These are phyloP conservation scores for Tupiocoris notatus DNA, from an alignment of 2,888 invertebrate genomes.

Conservation along the genomic window DNA sequence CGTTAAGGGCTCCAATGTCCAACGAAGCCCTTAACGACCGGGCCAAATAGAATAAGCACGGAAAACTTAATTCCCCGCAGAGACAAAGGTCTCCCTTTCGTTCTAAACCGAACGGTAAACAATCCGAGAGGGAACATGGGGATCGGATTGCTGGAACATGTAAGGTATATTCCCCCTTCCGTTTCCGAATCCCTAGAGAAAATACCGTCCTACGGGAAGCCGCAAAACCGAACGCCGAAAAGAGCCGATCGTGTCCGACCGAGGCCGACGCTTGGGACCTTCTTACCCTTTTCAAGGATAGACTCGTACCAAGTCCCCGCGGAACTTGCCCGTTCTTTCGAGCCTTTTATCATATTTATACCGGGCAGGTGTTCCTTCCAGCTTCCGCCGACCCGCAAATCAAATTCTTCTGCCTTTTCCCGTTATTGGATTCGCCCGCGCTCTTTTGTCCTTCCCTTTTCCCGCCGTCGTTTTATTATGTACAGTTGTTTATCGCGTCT, in stretches of 20 bases:
- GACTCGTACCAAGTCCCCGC: neutral
- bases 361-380: neutral
- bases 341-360: neutral
- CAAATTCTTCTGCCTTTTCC: constrained; percentile 33
- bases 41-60: neutral
- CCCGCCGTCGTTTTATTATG: no score
- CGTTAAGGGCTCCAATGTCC: neutral
- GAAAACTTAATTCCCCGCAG: neutral
- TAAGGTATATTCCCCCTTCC: neutral
- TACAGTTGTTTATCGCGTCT: no score
- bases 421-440: constrained; percentile 26
- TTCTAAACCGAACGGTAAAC: neutral
- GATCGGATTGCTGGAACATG: neutral
- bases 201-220: neutral
- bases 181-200: neutral
- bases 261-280: no score
- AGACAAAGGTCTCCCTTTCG: neutral
- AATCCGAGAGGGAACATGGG: neutral
- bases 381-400: constrained; percentile 17
- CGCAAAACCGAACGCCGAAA: neutral
- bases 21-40: no score
- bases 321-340: neutral
- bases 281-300: neutral
- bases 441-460: no score
- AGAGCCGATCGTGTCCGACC: neutral